Base-by-base conservation (phyloP, 2,113 vertebrate species). In the Neolamprologus caudopunctatus region DNA sequence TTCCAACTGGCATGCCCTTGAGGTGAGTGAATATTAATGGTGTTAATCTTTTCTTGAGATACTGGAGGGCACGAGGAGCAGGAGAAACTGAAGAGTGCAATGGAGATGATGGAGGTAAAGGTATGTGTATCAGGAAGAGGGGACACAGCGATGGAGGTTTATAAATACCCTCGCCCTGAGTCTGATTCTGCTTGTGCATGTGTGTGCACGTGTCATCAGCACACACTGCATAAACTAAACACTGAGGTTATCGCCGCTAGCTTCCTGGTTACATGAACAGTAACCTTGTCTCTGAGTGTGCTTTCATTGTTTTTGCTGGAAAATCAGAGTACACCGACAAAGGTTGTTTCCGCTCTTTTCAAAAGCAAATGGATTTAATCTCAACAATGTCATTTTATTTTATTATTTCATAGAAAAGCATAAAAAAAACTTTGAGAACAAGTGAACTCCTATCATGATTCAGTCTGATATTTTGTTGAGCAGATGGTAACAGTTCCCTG, bases 121-220 rank as follows among this genome's bases (percentile, higher is more conserved):
- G 53, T 90, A 87, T 85, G 79, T 75, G 85, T 89, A 87, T 89
- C 57, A 80, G 83, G 5, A 75, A 82, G 58, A 66, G 57, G 86
- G 78, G n/a, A 88, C 61, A 81, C 68, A 45, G 50, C 37, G 51
- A 24, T 58, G 53, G 83, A 24, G 42, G 73, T 82, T 88, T 92
- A 92, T 93, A 93, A 93, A 94, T 94, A 91, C 80, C 79, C 89
- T 88, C 9, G 42, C 84, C 87, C 80, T 83, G 19, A 91, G 91
- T 89, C 51, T 53, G 7, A 24, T 40, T 17, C 51, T 81, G 54
- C 26, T 50, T 78, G 45, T 85, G 54, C 71, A 31, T 80, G 54
- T 84, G 83, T 80, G 40, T 57, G 63, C 28, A 80, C 35, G 51
- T 91, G 87, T 88, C 73, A 75, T 35, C 24, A 2, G 71, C 58